A percentile compares a stretch with the other conserved stretches of the same genome.
Evolutionary conservation across 1,140 invertebrate genomes (phyloP).

Genomic region (Lamellibrachia luymesi): DNA sequence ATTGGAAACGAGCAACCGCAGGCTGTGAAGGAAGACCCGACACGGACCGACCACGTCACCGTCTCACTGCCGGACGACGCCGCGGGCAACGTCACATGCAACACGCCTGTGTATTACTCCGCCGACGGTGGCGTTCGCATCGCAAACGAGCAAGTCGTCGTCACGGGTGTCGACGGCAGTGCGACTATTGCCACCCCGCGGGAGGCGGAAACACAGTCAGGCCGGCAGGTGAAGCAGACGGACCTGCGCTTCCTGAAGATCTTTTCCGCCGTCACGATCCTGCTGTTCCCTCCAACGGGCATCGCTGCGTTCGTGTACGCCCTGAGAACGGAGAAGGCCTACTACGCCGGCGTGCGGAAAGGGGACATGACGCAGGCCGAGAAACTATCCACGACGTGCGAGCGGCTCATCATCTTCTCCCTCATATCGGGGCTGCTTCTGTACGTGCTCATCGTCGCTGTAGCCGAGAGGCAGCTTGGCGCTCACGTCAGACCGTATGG

Average conservation of each 20-base stretch:
- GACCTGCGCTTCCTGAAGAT: slow-evolving; percentile 10
- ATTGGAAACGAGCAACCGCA: neutral
- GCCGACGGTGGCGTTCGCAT: neutral
- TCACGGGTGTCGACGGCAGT: neutral
- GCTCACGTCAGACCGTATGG: neutral
- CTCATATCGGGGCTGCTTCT: neutral
- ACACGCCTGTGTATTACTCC: neutral
- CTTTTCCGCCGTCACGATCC: neutral
- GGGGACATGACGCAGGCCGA: neutral
- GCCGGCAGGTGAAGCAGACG: neutral
- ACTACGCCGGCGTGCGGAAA: neutral
- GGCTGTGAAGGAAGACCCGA: neutral
- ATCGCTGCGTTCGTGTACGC: slow-evolving; percentile 3
- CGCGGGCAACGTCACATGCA: neutral
- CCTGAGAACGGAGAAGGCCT: neutral
- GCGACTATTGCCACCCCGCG: neutral
- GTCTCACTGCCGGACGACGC: neutral
- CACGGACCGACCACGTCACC: neutral
- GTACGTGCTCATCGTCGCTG: neutral
- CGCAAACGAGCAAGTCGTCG: neutral
- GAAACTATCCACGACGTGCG: neutral
- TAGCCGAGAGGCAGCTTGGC: neutral
- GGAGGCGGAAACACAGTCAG: neutral
- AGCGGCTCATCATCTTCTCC: slow-evolving; percentile 13
- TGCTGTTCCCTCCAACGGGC: neutral